These are phyloP conservation scores for Brotula barbata DNA, from an alignment of 2,797 vertebrate species.

Conservation along the genomic window DNA sequence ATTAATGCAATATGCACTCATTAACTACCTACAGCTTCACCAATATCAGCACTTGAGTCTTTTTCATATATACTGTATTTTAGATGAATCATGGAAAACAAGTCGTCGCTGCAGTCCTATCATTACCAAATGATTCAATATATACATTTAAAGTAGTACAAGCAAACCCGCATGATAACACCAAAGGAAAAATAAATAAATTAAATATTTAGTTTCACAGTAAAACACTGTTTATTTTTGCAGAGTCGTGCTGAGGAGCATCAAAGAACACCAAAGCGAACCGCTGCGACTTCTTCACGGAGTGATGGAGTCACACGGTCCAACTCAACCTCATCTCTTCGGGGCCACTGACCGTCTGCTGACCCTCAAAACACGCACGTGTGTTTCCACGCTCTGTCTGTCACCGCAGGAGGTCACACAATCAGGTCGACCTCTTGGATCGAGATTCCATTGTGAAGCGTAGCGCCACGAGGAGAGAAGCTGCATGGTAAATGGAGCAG, in stretches of 20 bases:
- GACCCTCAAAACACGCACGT: slow-evolving; percentile 51
- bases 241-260: background rate
- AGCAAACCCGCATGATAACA: too few species aligned
- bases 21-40: too few species aligned
- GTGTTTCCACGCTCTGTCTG: slow-evolving; percentile 8
- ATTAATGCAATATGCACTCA: too few species aligned
- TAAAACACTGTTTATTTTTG: too few species aligned
- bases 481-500: slow-evolving; percentile 18
- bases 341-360: slow-evolving; percentile 52
- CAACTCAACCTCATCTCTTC: background rate
- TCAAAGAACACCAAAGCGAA: background rate
- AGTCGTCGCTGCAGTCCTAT: too few species aligned
- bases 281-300: background rate
- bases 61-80: too few species aligned
- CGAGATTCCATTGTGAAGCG: slow-evolving; percentile 12
- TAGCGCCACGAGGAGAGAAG: background rate
- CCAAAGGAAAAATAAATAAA: too few species aligned
- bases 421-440: slow-evolving; percentile 34
- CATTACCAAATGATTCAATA: too few species aligned
- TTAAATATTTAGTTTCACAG: too few species aligned
- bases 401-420: slow-evolving; percentile 41
- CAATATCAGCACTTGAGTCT: too few species aligned
- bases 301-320: slow-evolving; percentile 2
- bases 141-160: too few species aligned
- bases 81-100: too few species aligned